Evolutionary conservation across 2,113 vertebrate species (phyloP), one percentile per base, ranked within the genome.

Genomic region (Cebus imitator): DNA sequence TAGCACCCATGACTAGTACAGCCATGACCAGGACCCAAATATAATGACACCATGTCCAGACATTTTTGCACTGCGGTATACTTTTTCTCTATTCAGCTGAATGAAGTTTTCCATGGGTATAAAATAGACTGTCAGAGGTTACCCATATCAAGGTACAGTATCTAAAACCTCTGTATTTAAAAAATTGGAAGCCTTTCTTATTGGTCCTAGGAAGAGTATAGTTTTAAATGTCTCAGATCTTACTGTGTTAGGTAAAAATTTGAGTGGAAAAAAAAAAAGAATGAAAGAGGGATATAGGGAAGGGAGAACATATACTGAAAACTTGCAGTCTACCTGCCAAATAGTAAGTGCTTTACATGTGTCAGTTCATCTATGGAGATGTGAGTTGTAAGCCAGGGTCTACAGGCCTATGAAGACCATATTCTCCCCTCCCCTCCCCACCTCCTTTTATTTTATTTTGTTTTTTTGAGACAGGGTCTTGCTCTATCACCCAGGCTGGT

Each of bases 191-290:
- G 32, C 27, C 81, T 75, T 97, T 90, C 64, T 86, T 87, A 61
- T 52, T 58, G 94, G 45, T 75, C n/a, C 58, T 52, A 21, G 79
- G 13, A 91, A 93, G 37, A 76, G 11, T 84, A 45, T 8, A 80
- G n/a, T 91, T 97, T 75, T 92, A 43, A 90, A 27, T 91, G n/a
- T 90, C 52, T 92, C 57, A 64, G 23, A 27, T 86, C 4, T 92
- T 90, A 37, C 13, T 87, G 13, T 75, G 58, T 45, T 68, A 30
- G 11, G 6, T 75, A 14, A 79, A 79, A 92, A 82, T 45, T 5
- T 11, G 75, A 90, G 4, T 43, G 25, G 16, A 18, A 18, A 35
- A 68, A 64, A 66, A 35, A 68, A 66, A 66, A 14, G 75, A 90
- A 3, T 43, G 21, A 68, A 73, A 87, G 23, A 72, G 20, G 75